A percentile compares a stretch with the other conserved stretches of the same genome.
Evolutionary conservation across 2,113 vertebrate genomes (phyloP).

Genomic region (Cercopithecus mona): DNA sequence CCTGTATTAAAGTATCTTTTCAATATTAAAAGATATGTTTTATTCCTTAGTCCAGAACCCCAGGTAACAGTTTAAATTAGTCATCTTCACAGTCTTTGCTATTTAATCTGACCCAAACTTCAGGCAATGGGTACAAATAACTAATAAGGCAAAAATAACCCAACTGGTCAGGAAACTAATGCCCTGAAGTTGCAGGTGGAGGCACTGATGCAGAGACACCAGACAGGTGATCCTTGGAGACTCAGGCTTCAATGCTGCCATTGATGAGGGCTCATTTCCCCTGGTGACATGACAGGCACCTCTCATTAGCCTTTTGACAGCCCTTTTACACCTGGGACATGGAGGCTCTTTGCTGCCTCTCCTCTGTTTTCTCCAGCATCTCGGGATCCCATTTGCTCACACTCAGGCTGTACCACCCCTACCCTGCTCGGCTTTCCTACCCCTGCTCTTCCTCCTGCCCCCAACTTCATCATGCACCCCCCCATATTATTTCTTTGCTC

Average conservation of each 20-base stretch:
- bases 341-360: background rate
- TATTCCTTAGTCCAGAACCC: background rate
- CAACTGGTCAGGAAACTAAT: no score
- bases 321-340: background rate
- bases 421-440: background rate
- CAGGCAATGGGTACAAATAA: background rate
- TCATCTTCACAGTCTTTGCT: background rate
- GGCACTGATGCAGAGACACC: fast-evolving
- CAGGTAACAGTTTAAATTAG: background rate
- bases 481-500: fast-evolving
- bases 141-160: background rate
- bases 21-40: background rate
- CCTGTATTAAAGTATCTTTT: background rate
- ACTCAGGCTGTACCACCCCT: background rate
- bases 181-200: fast-evolving
- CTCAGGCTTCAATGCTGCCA: fast-evolving
- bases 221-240: fast-evolving
- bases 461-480: no score
- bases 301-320: background rate
- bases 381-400: background rate
- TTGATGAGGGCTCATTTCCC: no score
- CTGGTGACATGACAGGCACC: background rate
- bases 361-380: fast-evolving
- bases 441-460: background rate
- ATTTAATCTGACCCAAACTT: background rate